phyloP scores from a whole-genome alignment of 1,140 invertebrate species.

The Trichomalopsis sarcophagae region DNA sequence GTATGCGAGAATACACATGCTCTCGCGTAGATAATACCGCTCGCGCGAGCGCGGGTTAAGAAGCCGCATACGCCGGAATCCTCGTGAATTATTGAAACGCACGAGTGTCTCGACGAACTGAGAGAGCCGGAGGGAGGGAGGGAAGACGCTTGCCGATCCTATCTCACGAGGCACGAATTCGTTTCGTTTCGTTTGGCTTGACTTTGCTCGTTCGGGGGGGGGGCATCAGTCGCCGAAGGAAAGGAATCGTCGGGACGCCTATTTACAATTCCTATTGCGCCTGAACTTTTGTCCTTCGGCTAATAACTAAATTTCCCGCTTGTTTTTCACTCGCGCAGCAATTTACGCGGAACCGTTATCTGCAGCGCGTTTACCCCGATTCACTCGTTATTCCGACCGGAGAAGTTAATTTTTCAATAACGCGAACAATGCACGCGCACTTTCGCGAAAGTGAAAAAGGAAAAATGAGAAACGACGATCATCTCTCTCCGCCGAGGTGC shows the following conservation, averaged over 20 bases:
- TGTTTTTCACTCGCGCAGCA: background rate
- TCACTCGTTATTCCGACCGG: background rate
- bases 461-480: background rate
- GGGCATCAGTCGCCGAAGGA: no score
- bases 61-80: constrained; percentile 31
- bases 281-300: background rate
- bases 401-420: constrained; percentile 29
- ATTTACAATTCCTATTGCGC: constrained; percentile 40
- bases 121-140: constrained; percentile 1
- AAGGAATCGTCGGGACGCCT: constrained; percentile 36
- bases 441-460: background rate
- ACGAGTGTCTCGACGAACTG: constrained; percentile 38
- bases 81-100: constrained; percentile 56
- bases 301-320: constrained; percentile 1
- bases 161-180: constrained; percentile 52
- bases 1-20: constrained; percentile 53
- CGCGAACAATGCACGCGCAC: constrained; percentile 3
- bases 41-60: background rate
- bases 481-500: constrained; percentile 12
- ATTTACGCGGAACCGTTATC: background rate
- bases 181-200: constrained; percentile 24
- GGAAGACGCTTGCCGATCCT: constrained; percentile 36
- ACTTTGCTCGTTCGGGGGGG: no score
- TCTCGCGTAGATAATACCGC: constrained; percentile 37
- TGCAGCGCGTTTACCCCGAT: no score